Base-by-base conservation (phyloP, 2,113 vertebrate species). In the Amphilophus citrinellus region DNA sequence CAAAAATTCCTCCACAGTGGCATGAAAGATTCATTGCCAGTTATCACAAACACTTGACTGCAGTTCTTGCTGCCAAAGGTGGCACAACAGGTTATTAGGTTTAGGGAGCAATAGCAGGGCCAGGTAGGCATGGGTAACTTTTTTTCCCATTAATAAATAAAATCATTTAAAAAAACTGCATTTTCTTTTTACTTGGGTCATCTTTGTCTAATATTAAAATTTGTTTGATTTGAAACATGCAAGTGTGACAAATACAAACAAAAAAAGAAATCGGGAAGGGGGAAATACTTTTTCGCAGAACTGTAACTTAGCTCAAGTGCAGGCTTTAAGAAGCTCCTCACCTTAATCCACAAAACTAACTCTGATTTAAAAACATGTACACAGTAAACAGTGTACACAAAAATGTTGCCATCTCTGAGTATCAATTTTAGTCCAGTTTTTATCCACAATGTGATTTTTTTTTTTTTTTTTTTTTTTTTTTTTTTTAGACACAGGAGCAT, bases 21-120 rank as follows among this genome's bases (percentile, higher is more conserved):
- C 8, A 9, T 35, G 35, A 24, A 24, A 44, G 37, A 66, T 32
- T 66, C 39, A 17, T 1, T 44, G 39, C 1, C 39, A 66, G 13
- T 66, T 66, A 66, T 66, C 13, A 22, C n/a, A 44, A 66, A 66
- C 63, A 44, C 39, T 66, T 27, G n/a, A 66, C 44, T 66, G 39
- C 63, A 24, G 39, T 44, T 66, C 39, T 44, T 44, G 13, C 39
- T 66, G 13, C 37, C 37, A 37, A 37, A 37, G 37, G 7, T 37
- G 8, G 37, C 8, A 37, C 44, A 14, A 10, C 39, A 17, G 15
- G 39, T 22, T 24, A 13, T 44, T 44, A 44, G 24, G n/a, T 24
- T 66, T 44, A 66, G 39, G 24, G 63, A 39, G 24, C n/a, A 66
- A 10, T 66, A 24, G 24, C 4, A 22, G 39, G n/a, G n/a, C 42